Evolutionary conservation across 2,888 invertebrate species (phyloP).

Genomic region (Seladonia tumulorum): DNA sequence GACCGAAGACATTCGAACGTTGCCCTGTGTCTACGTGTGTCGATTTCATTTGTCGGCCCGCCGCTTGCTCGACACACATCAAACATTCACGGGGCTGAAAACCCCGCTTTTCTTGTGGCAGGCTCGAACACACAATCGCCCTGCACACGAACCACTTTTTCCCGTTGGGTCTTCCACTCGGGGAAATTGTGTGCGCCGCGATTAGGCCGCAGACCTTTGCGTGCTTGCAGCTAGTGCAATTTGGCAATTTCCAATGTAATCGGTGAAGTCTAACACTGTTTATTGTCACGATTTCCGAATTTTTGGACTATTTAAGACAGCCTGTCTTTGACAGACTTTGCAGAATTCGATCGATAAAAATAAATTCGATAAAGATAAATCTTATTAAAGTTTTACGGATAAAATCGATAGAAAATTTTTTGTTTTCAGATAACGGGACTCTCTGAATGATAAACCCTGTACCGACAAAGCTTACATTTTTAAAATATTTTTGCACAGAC

Average conservation of each 20-base stretch:
- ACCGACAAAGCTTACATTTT: not conserved
- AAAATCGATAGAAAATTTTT: too few relatives aligned
- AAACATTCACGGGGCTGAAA: not conserved
- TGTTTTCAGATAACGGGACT: too few relatives aligned
- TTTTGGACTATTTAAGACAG: too few relatives aligned
- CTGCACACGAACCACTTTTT: not conserved
- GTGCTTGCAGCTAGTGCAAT: not conserved
- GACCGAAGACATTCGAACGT: not conserved
- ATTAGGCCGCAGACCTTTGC: not conserved
- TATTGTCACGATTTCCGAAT: too few relatives aligned
- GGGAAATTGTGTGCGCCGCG: not conserved
- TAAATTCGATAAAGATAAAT: too few relatives aligned
- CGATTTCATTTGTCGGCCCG: not conserved
- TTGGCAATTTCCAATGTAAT: too few relatives aligned
- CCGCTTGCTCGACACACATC: not conserved
- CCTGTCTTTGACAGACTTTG: too few relatives aligned
- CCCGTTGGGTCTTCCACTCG: not conserved
- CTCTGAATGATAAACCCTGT: not conserved
- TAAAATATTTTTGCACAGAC: too few relatives aligned
- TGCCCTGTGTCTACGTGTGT: not conserved
- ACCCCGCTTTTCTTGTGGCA: not conserved
- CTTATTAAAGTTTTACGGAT: too few relatives aligned
- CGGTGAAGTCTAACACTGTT: too few relatives aligned
- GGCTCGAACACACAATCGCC: not conserved
- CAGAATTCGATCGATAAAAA: too few relatives aligned